phyloP scores from a whole-genome alignment of 2,113 vertebrate species.

The Stigmatopora argus region DNA sequence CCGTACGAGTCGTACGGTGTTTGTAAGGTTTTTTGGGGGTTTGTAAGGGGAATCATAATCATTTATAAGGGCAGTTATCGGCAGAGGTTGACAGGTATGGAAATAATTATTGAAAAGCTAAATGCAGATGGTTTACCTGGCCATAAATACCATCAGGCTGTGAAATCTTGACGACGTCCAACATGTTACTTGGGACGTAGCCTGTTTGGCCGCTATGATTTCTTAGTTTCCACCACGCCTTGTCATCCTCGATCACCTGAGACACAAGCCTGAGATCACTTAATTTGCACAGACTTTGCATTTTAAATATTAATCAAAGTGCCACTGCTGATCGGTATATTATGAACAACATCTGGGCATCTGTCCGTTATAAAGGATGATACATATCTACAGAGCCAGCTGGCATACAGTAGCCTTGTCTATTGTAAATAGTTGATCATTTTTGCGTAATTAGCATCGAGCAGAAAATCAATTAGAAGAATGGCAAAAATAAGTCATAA shows the following conservation, averaged over 20 bases:
- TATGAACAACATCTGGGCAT: neutral
- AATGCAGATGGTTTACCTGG: conserved; percentile 45
- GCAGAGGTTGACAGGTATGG: too few relatives aligned
- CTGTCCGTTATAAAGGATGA: neutral
- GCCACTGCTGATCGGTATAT: too few relatives aligned
- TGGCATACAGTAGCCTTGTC: neutral
- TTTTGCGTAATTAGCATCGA: too few relatives aligned
- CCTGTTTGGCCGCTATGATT: conserved; percentile 87
- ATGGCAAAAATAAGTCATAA: too few relatives aligned
- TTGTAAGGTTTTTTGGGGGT: too few relatives aligned
- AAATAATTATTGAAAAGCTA: neutral
- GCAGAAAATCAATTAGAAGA: too few relatives aligned
- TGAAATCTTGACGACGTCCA: conserved; percentile 77
- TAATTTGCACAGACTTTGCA: neutral
- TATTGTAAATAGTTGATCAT: too few relatives aligned
- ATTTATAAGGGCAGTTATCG: too few relatives aligned
- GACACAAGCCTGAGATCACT: conserved; percentile 7
- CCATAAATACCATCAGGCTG: conserved; percentile 62
- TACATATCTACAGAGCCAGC: neutral
- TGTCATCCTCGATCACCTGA: conserved; percentile 87
- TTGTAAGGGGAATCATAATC: too few relatives aligned
- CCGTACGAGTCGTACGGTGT: too few relatives aligned
- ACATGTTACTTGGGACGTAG: conserved; percentile 85
- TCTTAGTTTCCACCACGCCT: conserved; percentile 93
- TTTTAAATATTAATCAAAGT: neutral